A percentile compares a stretch with the other conserved stretches of the same genome.
Evolutionary conservation across 2,113 vertebrate genomes (phyloP).

Genomic region (Chionodraco myersi): DNA sequence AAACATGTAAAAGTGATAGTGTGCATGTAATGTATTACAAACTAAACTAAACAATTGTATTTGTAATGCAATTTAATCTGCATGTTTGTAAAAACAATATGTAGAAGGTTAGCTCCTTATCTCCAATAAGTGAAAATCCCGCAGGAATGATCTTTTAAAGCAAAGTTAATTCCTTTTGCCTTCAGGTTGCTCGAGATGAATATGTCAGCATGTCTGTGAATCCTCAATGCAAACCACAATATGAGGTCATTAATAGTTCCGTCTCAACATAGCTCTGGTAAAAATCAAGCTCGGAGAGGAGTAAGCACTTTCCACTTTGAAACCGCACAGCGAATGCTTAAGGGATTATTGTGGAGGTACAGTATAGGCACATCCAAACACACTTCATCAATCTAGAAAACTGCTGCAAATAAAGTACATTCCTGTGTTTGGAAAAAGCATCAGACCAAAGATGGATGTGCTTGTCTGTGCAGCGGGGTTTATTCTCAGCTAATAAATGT

Average conservation of each 20-base stretch:
- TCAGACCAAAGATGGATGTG: constrained; percentile 17
- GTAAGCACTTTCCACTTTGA: constrained; percentile 53
- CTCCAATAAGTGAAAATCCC: constrained; percentile 16
- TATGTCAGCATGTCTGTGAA: constrained; percentile 40
- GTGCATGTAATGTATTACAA: neutral
- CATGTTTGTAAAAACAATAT: constrained; percentile 8
- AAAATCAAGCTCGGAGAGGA: constrained; percentile 44
- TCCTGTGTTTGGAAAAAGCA: constrained; percentile 1
- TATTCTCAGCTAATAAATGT: constrained; percentile 12
- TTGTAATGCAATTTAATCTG: neutral
- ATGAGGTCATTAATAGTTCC: constrained; percentile 74
- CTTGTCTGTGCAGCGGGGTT: constrained; percentile 10
- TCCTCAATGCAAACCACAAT: constrained; percentile 53
- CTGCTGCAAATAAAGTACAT: neutral
- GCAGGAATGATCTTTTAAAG: constrained; percentile 32
- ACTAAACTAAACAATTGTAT: too few relatives aligned
- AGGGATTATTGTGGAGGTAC: constrained; percentile 27
- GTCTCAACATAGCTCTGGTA: constrained; percentile 53
- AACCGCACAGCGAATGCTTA: constrained; percentile 42
- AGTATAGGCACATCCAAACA: neutral
- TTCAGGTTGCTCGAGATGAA: constrained; percentile 30
- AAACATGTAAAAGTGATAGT: neutral
- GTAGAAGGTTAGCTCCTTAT: neutral
- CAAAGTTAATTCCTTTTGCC: constrained; percentile 30
- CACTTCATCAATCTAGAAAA: neutral